These are phyloP conservation scores for Cynopterus sphinx DNA, from an alignment of 2,797 vertebrate species.

Conservation along the genomic window DNA sequence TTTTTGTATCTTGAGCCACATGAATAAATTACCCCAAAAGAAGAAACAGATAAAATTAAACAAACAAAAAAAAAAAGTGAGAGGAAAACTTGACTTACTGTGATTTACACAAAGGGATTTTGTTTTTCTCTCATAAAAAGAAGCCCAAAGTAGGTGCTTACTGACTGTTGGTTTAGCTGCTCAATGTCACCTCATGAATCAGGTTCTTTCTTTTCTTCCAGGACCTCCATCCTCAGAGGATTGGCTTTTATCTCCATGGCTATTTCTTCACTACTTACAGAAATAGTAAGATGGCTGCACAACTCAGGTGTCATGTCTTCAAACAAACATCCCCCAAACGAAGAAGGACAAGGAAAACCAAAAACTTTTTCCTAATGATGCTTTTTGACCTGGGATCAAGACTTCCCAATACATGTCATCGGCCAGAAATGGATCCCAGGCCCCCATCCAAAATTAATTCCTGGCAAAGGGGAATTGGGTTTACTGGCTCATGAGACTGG, in stretches of 20 bases:
- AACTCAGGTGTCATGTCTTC: not conserved
- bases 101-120: not conserved
- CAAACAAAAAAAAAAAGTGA: not conserved
- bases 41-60: slow-evolving; percentile 15
- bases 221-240: not conserved
- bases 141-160: not conserved
- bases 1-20: not conserved
- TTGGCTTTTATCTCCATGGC: not conserved
- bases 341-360: not conserved
- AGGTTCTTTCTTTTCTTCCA: not conserved
- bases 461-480: not conserved
- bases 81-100: not conserved
- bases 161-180: not conserved
- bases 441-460: not conserved
- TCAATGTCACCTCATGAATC: not conserved
- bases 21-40: not conserved
- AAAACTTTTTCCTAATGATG: not conserved
- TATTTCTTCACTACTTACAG: too few species aligned
- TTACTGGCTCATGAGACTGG: not conserved
- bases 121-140: not conserved
- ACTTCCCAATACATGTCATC: not conserved
- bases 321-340: not conserved
- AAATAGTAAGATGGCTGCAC: not conserved
- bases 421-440: not conserved
- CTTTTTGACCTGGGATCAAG: not conserved